Evolutionary conservation across 2,888 invertebrate genomes (phyloP).

Genomic region (Loripinus fragilis): DNA sequence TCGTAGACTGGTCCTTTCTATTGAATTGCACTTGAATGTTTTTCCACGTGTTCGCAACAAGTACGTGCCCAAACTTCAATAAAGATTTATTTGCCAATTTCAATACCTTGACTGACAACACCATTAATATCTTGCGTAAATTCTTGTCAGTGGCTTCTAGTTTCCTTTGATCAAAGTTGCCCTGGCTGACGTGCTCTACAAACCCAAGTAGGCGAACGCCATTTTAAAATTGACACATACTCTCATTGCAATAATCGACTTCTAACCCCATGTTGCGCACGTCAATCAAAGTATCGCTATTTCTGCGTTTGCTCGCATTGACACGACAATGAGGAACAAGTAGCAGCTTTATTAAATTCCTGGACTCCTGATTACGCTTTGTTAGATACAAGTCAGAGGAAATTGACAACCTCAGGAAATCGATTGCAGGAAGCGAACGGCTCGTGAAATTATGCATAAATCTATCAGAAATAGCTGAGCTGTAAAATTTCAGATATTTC

Average conservation of each 20-base stretch:
- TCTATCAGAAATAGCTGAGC: conserved; percentile 1
- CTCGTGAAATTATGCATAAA: conserved; percentile 62
- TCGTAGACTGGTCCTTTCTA: too few relatives aligned
- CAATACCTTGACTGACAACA: conserved; percentile 31
- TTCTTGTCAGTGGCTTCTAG: conserved; percentile 40
- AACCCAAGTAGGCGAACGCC: conserved; percentile 10
- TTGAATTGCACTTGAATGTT: conserved; percentile 20
- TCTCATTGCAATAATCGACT: conserved; percentile 47
- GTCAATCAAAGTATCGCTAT: conserved; percentile 52
- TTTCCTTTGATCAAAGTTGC: conserved; percentile 39
- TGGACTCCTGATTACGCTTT: conserved; percentile 49
- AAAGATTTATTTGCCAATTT: conserved; percentile 12
- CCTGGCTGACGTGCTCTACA: conserved; percentile 35
- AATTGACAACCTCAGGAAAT: conserved; percentile 52
- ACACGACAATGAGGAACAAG: conserved; percentile 9
- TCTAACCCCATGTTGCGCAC: conserved; percentile 34
- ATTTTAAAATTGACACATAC: conserved; percentile 44
- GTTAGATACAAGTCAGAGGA: conserved; percentile 46
- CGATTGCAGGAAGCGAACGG: conserved; percentile 48
- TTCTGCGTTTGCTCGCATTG: conserved; percentile 30
- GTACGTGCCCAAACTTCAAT: conserved; percentile 21
- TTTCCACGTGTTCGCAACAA: conserved; percentile 10
- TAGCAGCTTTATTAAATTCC: conserved; percentile 52
- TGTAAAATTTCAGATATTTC: conserved; percentile 20
- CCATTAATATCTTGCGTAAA: conserved; percentile 47